A percentile compares a stretch with the other conserved stretches of the same genome.
These are phyloP conservation scores for Cairina moschata DNA, from an alignment of 2,113 vertebrate genomes.

Conservation along the genomic window DNA sequence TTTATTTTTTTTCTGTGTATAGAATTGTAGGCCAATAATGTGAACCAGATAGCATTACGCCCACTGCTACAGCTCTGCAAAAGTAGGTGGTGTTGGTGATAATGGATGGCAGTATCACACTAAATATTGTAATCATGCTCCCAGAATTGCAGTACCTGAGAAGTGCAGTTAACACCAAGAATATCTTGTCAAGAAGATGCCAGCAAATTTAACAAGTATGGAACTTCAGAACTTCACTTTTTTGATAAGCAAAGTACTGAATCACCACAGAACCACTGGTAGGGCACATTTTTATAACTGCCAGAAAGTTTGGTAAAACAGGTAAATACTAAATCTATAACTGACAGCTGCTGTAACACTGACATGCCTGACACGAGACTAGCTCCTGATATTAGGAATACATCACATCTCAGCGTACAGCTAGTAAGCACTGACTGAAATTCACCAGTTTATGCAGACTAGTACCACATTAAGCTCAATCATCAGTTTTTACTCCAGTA, in stretches of 20 bases:
- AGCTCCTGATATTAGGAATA: neutral
- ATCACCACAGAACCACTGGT: slow-evolving; percentile 4
- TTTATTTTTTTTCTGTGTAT: slow-evolving; percentile 29
- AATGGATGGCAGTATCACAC: slow-evolving; percentile 80
- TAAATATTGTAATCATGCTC: slow-evolving; percentile 76
- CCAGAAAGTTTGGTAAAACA: neutral
- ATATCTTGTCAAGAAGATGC: slow-evolving; percentile 63
- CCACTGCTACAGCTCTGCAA: slow-evolving; percentile 73
- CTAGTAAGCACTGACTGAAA: neutral
- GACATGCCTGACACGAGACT: accelerated
- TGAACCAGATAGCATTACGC: slow-evolving; percentile 75
- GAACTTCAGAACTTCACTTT: slow-evolving; percentile 71
- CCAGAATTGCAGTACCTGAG: slow-evolving; percentile 78
- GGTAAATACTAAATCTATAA: neutral
- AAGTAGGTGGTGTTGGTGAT: slow-evolving; percentile 73
- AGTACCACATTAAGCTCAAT: neutral
- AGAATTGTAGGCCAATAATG: slow-evolving; percentile 62
- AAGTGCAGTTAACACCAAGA: slow-evolving; percentile 76
- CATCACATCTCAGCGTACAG: neutral
- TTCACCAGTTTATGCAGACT: neutral
- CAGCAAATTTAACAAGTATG: slow-evolving; percentile 60
- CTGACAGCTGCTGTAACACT: neutral
- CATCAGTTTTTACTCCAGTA: neutral
- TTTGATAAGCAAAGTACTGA: slow-evolving; percentile 38
- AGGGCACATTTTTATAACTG: neutral